phyloP scores from a whole-genome alignment of 1,140 invertebrate species.

The Cephus cinctus region DNA sequence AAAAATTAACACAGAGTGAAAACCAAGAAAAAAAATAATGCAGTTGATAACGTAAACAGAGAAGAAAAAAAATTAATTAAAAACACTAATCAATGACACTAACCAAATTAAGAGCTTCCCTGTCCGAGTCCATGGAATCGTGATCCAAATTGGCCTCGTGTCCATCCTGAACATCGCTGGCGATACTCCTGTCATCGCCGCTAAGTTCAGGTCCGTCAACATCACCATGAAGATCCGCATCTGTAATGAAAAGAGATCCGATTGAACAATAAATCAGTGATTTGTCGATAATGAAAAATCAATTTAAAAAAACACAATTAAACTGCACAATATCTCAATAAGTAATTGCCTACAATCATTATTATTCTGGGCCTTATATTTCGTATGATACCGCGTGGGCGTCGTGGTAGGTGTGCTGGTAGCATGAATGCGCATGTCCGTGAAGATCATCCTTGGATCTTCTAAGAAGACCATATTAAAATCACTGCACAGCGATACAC shows the following conservation, averaged over 20 bases:
- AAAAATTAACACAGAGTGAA: background rate
- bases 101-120: constrained; percentile 60
- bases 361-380: constrained; percentile 51
- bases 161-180: constrained; percentile 53
- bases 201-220: constrained; percentile 52
- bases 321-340: background rate
- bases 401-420: constrained; percentile 52
- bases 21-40: background rate
- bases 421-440: constrained; percentile 52
- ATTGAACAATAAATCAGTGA: too few species aligned
- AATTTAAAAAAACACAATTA: background rate
- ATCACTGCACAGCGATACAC: constrained; percentile 19
- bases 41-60: too few species aligned
- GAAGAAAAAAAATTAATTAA: too few species aligned
- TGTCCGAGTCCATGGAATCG: constrained; percentile 60
- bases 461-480: constrained; percentile 53
- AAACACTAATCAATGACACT: too few species aligned
- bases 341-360: constrained; percentile 46
- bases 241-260: constrained; percentile 45
- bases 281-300: too few species aligned
- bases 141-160: constrained; percentile 53
- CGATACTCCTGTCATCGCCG: constrained; percentile 57
- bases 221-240: constrained; percentile 58
- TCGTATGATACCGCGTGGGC: constrained; percentile 36
- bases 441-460: constrained; percentile 53